A percentile compares a stretch with the other conserved stretches of the same genome.
Evolutionary conservation across 2,888 invertebrate species (phyloP).

Genomic region (Eurytoma californica): DNA sequence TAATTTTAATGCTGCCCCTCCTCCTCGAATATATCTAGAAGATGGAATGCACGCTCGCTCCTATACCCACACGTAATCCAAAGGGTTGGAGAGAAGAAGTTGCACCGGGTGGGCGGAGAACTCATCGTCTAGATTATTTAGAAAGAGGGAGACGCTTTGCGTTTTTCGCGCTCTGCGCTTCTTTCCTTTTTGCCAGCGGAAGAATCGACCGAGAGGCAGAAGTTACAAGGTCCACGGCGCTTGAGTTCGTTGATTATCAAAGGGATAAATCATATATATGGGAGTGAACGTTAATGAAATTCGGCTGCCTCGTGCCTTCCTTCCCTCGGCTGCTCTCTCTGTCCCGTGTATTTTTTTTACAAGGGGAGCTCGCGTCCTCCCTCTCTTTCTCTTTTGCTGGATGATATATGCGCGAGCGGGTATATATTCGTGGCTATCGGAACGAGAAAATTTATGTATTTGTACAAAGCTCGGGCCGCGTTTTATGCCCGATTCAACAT

Average conservation of each 20-base stretch:
- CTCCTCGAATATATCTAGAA: conserved; percentile 13
- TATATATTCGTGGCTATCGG: conserved; percentile 40
- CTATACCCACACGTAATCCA: background rate
- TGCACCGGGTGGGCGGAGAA: conserved; percentile 50
- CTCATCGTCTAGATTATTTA: conserved; percentile 57
- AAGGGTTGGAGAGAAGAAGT: conserved; percentile 12
- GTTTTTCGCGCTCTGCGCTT: conserved; percentile 30
- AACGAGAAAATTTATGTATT: conserved; percentile 54
- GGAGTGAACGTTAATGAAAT: conserved; percentile 54
- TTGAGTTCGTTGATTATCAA: conserved; percentile 52
- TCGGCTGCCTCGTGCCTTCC: conserved; percentile 38
- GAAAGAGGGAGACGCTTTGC: conserved; percentile 9
- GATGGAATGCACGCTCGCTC: conserved; percentile 21
- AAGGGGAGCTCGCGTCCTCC: background rate
- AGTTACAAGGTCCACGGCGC: conserved; percentile 39
- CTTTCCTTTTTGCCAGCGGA: conserved; percentile 10
- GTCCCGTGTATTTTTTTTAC: conserved; percentile 4
- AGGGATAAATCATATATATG: conserved; percentile 54
- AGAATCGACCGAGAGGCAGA: conserved; percentile 23
- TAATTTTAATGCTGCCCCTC: conserved; percentile 25
- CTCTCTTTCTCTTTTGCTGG: conserved; percentile 10
- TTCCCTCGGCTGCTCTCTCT: conserved; percentile 7
- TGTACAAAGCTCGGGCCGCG: conserved; percentile 32
- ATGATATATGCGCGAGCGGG: conserved; percentile 44
- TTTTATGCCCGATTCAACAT: conserved; percentile 32